Evolutionary conservation across 1,140 invertebrate genomes (phyloP).

Genomic region (Drosophila watanabei): DNA sequence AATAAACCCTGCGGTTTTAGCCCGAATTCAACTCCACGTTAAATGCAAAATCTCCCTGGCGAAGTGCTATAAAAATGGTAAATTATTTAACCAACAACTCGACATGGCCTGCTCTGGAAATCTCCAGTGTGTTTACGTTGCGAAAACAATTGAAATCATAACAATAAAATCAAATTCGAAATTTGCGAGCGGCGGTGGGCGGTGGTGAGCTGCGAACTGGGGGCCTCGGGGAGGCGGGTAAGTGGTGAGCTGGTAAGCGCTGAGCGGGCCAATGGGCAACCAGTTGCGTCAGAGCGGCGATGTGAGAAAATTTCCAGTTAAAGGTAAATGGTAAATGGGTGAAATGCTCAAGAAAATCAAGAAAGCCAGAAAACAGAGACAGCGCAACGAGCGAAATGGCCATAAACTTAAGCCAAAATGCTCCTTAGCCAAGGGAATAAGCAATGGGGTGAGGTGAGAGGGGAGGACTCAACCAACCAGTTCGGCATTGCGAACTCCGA

Average conservation of each 20-base stretch:
- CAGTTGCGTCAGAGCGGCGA: conserved; percentile 72
- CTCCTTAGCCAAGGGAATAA: conserved; percentile 22
- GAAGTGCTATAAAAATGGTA: conserved; percentile 41
- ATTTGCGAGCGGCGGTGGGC: conserved; percentile 58
- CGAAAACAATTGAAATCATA: conserved; percentile 80
- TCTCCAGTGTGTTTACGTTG: conserved; percentile 74
- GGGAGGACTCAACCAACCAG: conserved; percentile 69
- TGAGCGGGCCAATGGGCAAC: conserved; percentile 65
- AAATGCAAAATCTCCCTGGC: conserved; percentile 32
- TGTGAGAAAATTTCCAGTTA: conserved; percentile 71
- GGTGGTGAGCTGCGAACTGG: conserved; percentile 1
- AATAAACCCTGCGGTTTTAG: conserved; percentile 1
- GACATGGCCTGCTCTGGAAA: conserved; percentile 60
- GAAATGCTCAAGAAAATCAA: conserved; percentile 82
- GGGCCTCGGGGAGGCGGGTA: not conserved
- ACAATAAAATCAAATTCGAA: conserved; percentile 83
- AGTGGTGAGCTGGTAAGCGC: conserved; percentile 16
- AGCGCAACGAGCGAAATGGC: conserved; percentile 78
- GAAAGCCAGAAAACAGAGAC: conserved; percentile 62
- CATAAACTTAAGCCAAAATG: conserved; percentile 79
- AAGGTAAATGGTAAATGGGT: conserved; percentile 75
- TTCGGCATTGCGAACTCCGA: conserved; percentile 79
- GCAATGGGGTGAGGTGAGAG: not conserved
- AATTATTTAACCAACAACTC: conserved; percentile 54
- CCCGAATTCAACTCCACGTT: conserved; percentile 1